Evolutionary conservation across 2,113 vertebrate species (phyloP).

Genomic region (Leucopsar rothschildi): DNA sequence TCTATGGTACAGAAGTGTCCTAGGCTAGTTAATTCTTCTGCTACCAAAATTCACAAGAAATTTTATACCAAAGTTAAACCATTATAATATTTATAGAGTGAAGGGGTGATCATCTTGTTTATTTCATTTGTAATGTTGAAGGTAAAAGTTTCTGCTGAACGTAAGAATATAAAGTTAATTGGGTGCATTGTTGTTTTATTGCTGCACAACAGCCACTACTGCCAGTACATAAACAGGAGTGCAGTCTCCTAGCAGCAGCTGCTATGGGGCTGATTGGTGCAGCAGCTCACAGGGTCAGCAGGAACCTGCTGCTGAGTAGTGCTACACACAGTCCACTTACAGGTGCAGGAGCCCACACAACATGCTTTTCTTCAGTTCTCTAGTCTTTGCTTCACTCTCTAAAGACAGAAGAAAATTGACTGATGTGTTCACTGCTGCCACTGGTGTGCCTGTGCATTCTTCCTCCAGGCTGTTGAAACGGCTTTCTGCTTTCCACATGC

Average conservation of each 20-base stretch:
- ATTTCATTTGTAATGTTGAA: neutral
- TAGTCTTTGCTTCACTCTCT: neutral
- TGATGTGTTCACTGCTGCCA: neutral
- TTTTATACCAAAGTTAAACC: neutral
- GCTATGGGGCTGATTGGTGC: fast-evolving
- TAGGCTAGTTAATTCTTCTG: neutral
- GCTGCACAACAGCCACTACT: neutral
- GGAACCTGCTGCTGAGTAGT: neutral
- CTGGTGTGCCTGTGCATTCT: fast-evolving
- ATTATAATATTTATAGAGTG: neutral
- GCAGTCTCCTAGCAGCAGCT: neutral
- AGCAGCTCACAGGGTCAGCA: neutral
- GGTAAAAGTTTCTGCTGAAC: neutral
- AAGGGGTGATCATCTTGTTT: neutral
- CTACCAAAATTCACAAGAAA: neutral
- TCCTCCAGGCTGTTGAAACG: neutral
- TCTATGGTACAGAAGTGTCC: neutral
- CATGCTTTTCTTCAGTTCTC: neutral
- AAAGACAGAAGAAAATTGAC: neutral
- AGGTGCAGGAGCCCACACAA: neutral
- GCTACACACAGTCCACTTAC: neutral
- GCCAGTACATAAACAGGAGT: fast-evolving
- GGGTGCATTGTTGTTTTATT: neutral
- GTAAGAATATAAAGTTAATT: neutral
- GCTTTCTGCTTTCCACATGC: neutral